phyloP scores from a whole-genome alignment of 2,113 vertebrate genomes.

The Petrocephalus zakoni region DNA sequence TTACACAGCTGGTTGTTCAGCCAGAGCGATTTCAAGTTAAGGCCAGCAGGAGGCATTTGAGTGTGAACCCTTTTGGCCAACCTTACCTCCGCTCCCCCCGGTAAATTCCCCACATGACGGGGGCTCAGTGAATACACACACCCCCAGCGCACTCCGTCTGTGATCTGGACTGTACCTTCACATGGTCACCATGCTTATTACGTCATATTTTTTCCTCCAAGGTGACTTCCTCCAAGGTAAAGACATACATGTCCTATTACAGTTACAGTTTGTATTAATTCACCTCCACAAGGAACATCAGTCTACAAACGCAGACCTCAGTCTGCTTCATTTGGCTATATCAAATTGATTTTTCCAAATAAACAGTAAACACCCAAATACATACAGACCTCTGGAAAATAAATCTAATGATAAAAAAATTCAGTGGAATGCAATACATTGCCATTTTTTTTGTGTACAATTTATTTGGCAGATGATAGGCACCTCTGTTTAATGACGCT shows the following conservation, averaged over 20 bases:
- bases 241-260: no score
- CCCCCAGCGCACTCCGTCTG: not conserved
- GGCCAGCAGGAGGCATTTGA: not conserved
- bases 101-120: not conserved
- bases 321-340: not conserved
- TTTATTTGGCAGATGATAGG: not conserved
- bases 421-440: not conserved
- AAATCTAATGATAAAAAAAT: not conserved
- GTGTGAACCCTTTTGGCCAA: not conserved
- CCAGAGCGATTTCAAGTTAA: not conserved
- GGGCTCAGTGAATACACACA: not conserved
- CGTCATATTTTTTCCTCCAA: not conserved
- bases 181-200: not conserved
- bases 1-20: not conserved
- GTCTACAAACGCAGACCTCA: not conserved
- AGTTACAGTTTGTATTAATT: no score
- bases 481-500: not conserved
- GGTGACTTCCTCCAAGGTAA: not conserved
- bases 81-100: not conserved
- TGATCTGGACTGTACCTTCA: not conserved
- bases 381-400: not conserved
- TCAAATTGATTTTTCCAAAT: not conserved
- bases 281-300: not conserved
- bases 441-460: not conserved
- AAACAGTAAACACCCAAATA: not conserved